Percentiles rank a stretch among this genome's conserved stretches.
Evolutionary conservation across 2,797 vertebrate genomes (phyloP).

Genomic region (Etheostoma nigrum): DNA sequence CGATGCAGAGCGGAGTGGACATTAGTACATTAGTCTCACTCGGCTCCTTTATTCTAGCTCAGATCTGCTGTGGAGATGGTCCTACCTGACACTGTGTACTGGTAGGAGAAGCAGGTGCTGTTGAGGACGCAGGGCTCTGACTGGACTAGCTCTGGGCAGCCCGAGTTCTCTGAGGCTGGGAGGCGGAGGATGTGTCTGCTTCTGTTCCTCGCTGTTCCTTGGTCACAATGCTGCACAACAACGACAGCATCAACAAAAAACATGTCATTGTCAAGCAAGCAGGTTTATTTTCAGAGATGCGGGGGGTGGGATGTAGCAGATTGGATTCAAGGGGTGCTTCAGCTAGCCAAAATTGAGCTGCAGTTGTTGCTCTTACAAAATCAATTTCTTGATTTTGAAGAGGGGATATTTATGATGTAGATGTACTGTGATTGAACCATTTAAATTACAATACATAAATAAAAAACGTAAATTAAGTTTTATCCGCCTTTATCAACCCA

Average conservation of each 20-base stretch:
- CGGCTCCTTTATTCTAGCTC: not conserved
- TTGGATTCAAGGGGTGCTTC: not conserved
- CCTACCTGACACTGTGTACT: constrained; percentile 92
- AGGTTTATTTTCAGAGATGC: constrained; percentile 3
- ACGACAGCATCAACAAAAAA: constrained; percentile 19
- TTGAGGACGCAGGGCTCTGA: constrained; percentile 91
- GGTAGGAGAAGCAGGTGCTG: constrained; percentile 93
- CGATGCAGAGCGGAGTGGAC: too few relatives aligned
- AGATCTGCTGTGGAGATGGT: not conserved
- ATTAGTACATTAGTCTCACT: too few relatives aligned
- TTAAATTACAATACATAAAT: too few relatives aligned
- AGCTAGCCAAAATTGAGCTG: not conserved
- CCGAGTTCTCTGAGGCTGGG: constrained; percentile 71
- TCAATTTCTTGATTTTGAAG: not conserved
- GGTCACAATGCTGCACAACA: constrained; percentile 87
- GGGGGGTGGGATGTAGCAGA: not conserved
- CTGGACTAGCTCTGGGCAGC: constrained; percentile 89
- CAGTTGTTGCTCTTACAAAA: not conserved
- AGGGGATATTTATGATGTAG: not conserved
- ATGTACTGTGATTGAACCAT: not conserved
- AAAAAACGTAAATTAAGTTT: not conserved
- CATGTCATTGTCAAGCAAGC: not conserved
- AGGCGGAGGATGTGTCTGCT: constrained; percentile 88
- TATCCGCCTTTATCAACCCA: not conserved
- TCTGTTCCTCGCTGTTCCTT: constrained; percentile 84